phyloP scores from a whole-genome alignment of 2,797 vertebrate genomes.

The Psittacula derbiana region DNA sequence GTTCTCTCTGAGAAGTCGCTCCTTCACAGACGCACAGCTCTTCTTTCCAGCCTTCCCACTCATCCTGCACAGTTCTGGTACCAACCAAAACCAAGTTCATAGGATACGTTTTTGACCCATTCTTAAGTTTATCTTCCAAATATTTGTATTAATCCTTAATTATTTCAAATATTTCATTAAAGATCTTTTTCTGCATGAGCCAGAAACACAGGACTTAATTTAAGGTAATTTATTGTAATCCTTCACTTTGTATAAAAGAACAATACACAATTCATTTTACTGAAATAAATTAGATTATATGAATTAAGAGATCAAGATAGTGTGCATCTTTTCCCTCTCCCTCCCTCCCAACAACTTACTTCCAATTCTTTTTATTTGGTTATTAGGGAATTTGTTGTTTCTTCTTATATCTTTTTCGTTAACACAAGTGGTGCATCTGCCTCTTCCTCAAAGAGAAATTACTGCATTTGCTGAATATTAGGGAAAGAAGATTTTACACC shows the following conservation, averaged over 20 bases:
- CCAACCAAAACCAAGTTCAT: background rate
- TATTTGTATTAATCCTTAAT: background rate
- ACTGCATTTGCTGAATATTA: background rate
- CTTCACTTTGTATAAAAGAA: background rate
- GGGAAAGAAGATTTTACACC: background rate
- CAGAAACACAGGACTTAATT: background rate
- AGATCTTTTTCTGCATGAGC: background rate
- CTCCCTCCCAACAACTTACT: background rate
- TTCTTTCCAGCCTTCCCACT: background rate
- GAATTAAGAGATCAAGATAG: background rate
- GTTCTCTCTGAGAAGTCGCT: background rate
- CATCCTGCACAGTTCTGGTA: background rate
- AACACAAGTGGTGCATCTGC: background rate
- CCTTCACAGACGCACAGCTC: background rate
- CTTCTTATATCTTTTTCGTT: background rate
- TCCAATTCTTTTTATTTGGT: background rate
- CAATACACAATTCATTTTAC: background rate
- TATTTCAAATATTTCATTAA: background rate
- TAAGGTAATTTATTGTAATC: background rate
- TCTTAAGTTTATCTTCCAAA: background rate
- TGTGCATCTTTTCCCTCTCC: background rate
- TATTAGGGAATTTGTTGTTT: background rate
- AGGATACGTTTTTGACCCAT: background rate
- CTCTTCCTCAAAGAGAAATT: background rate
- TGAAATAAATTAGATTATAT: background rate